Evolutionary conservation across 2,113 vertebrate genomes (phyloP).

Genomic region (Istiophorus platypterus): DNA sequence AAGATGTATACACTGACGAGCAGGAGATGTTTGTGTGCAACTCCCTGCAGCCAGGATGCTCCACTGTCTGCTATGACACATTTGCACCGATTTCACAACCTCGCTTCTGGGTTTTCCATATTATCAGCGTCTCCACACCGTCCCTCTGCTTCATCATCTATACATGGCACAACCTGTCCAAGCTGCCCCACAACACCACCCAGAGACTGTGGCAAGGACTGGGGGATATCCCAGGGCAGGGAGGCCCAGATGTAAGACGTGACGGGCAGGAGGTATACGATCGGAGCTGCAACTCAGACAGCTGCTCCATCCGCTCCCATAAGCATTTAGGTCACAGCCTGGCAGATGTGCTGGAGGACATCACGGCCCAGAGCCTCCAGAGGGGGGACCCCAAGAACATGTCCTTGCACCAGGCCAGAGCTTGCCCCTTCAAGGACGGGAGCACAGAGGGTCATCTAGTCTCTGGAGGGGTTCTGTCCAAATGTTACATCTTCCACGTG

Average conservation of each 20-base stretch:
- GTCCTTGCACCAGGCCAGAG: slow-evolving; percentile 20
- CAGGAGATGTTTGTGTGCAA: slow-evolving; percentile 87
- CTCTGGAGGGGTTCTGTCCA: slow-evolving; percentile 81
- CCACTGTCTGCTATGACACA: slow-evolving; percentile 84
- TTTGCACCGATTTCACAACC: slow-evolving; percentile 86
- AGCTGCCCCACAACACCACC: slow-evolving; percentile 51
- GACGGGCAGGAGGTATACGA: slow-evolving; percentile 46
- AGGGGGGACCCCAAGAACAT: slow-evolving; percentile 60
- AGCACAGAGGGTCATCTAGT: background rate
- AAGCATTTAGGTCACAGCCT: slow-evolving; percentile 81
- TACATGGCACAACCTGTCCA: slow-evolving; percentile 86
- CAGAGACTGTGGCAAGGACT: slow-evolving; percentile 5
- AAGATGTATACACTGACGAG: slow-evolving; percentile 85
- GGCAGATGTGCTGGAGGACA: slow-evolving; percentile 72
- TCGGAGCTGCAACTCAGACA: slow-evolving; percentile 80
- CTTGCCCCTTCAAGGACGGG: slow-evolving; percentile 1
- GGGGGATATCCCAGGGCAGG: background rate
- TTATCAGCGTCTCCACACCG: slow-evolving; percentile 85
- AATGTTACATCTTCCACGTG: slow-evolving; percentile 85
- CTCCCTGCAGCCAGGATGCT: slow-evolving; percentile 84
- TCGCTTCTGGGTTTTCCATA: slow-evolving; percentile 87
- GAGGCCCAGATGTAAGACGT: background rate
- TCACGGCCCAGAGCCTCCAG: slow-evolving; percentile 70
- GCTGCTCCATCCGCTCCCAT: slow-evolving; percentile 82
- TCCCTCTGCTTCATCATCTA: slow-evolving; percentile 86